Base-by-base conservation (phyloP, 2,797 vertebrate species). In the Artibeus lituratus region DNA sequence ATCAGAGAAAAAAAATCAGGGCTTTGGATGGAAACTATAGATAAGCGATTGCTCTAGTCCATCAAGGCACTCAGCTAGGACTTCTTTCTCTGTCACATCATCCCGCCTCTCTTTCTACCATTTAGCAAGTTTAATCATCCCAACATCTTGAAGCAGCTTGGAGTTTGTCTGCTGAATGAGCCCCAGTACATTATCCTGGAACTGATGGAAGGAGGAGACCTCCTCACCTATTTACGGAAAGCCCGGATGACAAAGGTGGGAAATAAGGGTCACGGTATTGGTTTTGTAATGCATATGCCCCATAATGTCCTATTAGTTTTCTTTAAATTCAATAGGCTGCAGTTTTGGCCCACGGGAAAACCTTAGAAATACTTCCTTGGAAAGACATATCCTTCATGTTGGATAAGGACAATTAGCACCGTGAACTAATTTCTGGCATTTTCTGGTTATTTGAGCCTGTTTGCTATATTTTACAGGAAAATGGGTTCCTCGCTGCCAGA, bases 121-220 rank as follows among this genome's bases (percentile, higher is more conserved):
- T 92, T 91, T 57, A 99, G 99, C 94, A 99, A 98, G 94, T 99
- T 99, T 97, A 96, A 98, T 96, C 98, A 99, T 72, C 98, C 98
- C 18, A 98, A 99, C 96, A 99, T 99, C 97, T 96, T 98, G 98
- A 98, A 98, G 92, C 98, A 99, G 81, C 97, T 99, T 69, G 98
- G 98, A 0, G 98, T 99, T 42, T 98, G 98, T 82, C 97, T 99
- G 35, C 90, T 98, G 72, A 98, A 98, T 18, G 98, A 99, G 90
- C 98, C 98, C 80, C 98, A 98, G 88, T 99, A 98, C 87, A 98
- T 99, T 85, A 98, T 99, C 72, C 93, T 99, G 90, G 98, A 99
- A 93, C 76, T 99, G 95, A 99, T 99, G 99, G 98, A 99, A 97
- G 99, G 98, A 94, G 98, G 98, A 39, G 98, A 99, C 90, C 98